phyloP scores from a whole-genome alignment of 2,113 vertebrate genomes.

The Madoqua kirkii region DNA sequence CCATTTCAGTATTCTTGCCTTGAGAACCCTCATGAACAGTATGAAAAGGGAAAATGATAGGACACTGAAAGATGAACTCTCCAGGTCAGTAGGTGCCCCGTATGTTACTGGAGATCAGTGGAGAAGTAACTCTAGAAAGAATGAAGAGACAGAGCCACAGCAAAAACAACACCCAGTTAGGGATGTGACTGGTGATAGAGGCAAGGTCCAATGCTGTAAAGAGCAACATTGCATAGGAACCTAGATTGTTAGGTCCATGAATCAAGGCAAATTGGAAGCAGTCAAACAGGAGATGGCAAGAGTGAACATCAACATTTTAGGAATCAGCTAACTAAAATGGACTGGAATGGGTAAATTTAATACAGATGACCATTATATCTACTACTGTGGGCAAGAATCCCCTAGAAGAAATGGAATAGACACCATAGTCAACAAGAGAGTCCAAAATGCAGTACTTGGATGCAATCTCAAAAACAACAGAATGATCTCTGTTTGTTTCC shows the following conservation, averaged over 20 bases:
- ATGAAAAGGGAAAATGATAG: neutral
- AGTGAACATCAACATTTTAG: neutral
- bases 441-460: too few relatives aligned
- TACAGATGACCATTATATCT: neutral
- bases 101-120: neutral
- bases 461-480: too few relatives aligned
- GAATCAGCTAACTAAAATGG: neutral
- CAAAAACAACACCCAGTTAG: neutral
- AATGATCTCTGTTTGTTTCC: neutral
- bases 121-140: neutral
- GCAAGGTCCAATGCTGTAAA: neutral
- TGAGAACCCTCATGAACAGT: neutral
- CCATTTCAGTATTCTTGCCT: neutral
- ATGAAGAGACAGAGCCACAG: rapidly evolving
- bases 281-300: neutral
- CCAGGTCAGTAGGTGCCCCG: neutral
- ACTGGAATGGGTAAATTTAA: neutral
- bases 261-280: neutral
- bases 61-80: neutral
- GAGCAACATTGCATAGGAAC: neutral
- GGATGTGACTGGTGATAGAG: neutral
- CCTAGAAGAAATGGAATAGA: too few relatives aligned
- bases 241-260: neutral
- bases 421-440: too few relatives aligned
- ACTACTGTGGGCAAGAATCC: neutral